A percentile compares a stretch with the other conserved stretches of the same genome.
These are phyloP conservation scores for Andrena hattorfiana DNA, from an alignment of 2,888 invertebrate species.

Conservation along the genomic window DNA sequence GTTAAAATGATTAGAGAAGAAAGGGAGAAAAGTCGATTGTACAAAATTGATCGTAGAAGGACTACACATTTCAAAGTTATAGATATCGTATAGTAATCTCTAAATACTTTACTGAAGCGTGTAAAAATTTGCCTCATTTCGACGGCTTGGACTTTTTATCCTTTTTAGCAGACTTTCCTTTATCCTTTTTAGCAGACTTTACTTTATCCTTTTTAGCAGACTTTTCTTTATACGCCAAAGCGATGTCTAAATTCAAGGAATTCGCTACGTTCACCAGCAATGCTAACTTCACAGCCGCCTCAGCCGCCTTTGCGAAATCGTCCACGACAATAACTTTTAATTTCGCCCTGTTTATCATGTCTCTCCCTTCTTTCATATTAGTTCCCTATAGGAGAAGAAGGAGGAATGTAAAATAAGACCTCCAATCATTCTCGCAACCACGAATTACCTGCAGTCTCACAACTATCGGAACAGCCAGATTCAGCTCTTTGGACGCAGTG, in stretches of 20 bases:
- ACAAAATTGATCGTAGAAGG: background rate
- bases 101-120: slow-evolving; percentile 12
- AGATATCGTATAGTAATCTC: slow-evolving; percentile 16
- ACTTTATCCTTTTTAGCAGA: background rate
- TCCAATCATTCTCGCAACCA: background rate
- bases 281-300: slow-evolving; percentile 69
- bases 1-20: background rate
- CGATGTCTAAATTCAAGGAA: slow-evolving; percentile 70
- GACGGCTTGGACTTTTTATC: background rate
- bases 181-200: no score
- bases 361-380: slow-evolving; percentile 86
- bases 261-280: slow-evolving; percentile 64
- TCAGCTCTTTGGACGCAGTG: slow-evolving; percentile 86
- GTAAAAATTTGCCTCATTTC: slow-evolving; percentile 9
- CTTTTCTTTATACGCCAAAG: slow-evolving; percentile 42
- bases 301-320: slow-evolving; percentile 72
- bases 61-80: slow-evolving; percentile 11
- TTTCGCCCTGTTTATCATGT: slow-evolving; percentile 69
- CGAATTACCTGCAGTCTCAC: slow-evolving; percentile 86
- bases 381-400: slow-evolving; percentile 87
- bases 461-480: slow-evolving; percentile 87
- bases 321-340: slow-evolving; percentile 73
- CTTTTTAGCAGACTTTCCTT: background rate
- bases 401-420: background rate
- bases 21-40: background rate